Conservation (phyloP, 2,113 vertebrate genomes). For the Rousettus leschenaultii region DNA sequence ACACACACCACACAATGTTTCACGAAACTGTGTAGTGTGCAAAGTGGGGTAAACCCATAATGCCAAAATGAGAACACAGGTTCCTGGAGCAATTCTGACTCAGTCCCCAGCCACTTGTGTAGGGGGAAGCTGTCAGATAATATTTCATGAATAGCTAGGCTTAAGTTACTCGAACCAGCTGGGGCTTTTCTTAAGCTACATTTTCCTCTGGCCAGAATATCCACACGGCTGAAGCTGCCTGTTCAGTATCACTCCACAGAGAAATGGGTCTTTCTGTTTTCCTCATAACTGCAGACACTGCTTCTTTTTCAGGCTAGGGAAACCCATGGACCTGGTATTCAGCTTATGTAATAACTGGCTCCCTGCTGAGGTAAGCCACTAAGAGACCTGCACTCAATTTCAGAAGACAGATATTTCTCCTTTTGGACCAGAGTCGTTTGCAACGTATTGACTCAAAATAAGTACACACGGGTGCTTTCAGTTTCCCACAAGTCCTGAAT, state of each 20-base stretch:
- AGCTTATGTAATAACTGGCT: slow-evolving; percentile 73
- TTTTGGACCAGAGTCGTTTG: slow-evolving; percentile 61
- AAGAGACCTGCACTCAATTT: slow-evolving; percentile 75
- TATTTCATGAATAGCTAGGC: slow-evolving; percentile 56
- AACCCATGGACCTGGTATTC: slow-evolving; percentile 77
- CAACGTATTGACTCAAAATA: slow-evolving; percentile 68
- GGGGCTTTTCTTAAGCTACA: slow-evolving; percentile 79
- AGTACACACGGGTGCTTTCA: slow-evolving; percentile 58
- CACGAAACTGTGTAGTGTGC: not conserved
- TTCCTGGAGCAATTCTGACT: slow-evolving; percentile 7
- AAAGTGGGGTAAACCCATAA: slow-evolving; percentile 29
- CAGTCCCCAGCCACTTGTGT: slow-evolving; percentile 28
- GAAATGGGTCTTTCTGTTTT: slow-evolving; percentile 81
- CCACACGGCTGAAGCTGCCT: slow-evolving; percentile 70
- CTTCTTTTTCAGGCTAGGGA: slow-evolving; percentile 74
- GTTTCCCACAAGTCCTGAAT: slow-evolving; percentile 72
- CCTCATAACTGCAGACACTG: slow-evolving; percentile 74
- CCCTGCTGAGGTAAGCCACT: slow-evolving; percentile 75
- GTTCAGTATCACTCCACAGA: slow-evolving; percentile 72
- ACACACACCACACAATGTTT: not conserved
- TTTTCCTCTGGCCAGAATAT: slow-evolving; percentile 77
- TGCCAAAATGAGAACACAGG: slow-evolving; percentile 19
- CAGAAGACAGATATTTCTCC: slow-evolving; percentile 61
- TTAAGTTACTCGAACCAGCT: slow-evolving; percentile 75
- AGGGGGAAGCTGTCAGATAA: slow-evolving; percentile 53